Evolutionary conservation across 2,113 vertebrate genomes (phyloP).

Genomic region (Bombycilla garrulus): DNA sequence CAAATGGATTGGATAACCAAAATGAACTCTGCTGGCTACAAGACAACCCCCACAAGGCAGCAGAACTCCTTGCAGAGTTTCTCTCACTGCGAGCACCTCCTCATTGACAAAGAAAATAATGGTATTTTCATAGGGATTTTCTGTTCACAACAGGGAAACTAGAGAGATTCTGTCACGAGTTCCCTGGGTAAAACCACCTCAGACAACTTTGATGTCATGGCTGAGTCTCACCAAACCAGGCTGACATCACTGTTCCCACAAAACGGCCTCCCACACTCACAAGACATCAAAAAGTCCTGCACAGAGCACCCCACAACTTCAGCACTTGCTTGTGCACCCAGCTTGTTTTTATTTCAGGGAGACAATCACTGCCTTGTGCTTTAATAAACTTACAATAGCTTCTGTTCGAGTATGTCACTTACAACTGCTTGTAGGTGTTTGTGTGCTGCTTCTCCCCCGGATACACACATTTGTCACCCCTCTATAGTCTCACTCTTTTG

Average conservation of each 20-base stretch:
- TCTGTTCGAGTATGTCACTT: background rate
- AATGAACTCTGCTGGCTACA: background rate
- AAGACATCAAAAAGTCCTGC: background rate
- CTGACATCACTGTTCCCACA: background rate
- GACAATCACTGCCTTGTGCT: background rate
- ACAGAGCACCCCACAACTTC: background rate
- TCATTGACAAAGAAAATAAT: background rate
- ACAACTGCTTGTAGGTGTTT: conserved; percentile 9
- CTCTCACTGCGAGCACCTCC: background rate
- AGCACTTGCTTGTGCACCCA: background rate
- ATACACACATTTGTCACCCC: background rate
- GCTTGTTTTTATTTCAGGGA: background rate
- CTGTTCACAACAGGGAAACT: background rate
- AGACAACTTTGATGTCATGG: rapidly evolving
- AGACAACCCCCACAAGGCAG: background rate
- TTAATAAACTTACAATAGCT: background rate
- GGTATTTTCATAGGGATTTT: background rate
- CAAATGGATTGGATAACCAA: background rate
- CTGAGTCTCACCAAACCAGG: background rate
- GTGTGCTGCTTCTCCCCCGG: background rate
- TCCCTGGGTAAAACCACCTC: background rate
- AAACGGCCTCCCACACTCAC: background rate
- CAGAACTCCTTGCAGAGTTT: background rate
- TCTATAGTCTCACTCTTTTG: background rate
- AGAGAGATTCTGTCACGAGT: rapidly evolving